phyloP scores from a whole-genome alignment of 2,113 vertebrate genomes.

The Psephotus haematonotus region DNA sequence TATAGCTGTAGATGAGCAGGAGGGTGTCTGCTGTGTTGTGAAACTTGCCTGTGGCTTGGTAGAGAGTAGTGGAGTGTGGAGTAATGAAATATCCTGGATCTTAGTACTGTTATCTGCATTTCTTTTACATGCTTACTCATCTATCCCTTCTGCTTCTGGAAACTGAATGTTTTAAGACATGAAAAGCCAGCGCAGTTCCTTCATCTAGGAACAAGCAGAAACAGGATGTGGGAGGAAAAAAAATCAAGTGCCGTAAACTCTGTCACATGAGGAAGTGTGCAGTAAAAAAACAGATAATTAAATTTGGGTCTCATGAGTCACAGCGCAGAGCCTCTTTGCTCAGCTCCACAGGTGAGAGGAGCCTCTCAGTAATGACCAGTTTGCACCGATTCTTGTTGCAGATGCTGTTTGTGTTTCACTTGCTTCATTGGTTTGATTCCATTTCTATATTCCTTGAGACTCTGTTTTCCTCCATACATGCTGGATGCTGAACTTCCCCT shows the following conservation, averaged over 20 bases:
- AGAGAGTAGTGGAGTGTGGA: fast-evolving
- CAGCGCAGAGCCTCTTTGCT: background rate
- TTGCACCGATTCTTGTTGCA: background rate
- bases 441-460: background rate
- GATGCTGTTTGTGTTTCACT: background rate
- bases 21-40: fast-evolving
- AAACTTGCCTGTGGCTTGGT: background rate
- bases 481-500: background rate
- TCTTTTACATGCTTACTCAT: background rate
- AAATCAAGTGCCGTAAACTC: background rate
- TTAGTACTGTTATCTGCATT: background rate
- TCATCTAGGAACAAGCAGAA: background rate
- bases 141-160: background rate
- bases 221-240: background rate
- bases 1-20: background rate
- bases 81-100: background rate
- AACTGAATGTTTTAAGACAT: background rate
- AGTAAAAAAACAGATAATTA: background rate
- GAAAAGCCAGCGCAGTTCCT: background rate
- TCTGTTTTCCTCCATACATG: background rate
- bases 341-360: background rate
- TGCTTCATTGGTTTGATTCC: background rate
- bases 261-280: background rate
- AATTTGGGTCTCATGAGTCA: background rate
- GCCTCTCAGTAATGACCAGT: background rate